A percentile compares a stretch with the other conserved stretches of the same genome.
Conservation (phyloP, 2,113 vertebrate genomes). For the Poeciliopsis occidentalis region DNA sequence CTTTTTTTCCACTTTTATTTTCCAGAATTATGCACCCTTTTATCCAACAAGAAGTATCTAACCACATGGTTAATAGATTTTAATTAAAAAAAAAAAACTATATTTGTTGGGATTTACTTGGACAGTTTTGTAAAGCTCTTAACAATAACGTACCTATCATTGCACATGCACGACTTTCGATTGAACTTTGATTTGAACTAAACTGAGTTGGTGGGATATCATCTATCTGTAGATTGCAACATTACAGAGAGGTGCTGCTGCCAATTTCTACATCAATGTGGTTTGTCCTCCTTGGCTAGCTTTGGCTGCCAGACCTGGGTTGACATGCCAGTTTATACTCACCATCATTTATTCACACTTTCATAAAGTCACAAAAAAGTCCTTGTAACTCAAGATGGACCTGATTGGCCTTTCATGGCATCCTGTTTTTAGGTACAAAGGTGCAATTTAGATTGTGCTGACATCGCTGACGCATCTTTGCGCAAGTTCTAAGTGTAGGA, state of each 20-base stretch:
- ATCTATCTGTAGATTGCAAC: not conserved
- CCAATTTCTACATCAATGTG: not conserved
- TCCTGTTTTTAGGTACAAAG: not conserved
- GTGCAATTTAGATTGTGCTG: not conserved
- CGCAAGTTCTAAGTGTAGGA: not conserved
- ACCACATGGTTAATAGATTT: too few relatives aligned
- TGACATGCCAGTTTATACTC: not conserved
- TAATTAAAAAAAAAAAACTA: too few relatives aligned
- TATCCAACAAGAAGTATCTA: too few relatives aligned
- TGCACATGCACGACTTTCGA: rapidly evolving
- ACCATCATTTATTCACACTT: not conserved
- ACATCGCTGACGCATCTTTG: not conserved
- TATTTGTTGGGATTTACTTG: too few relatives aligned
- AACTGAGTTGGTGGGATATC: too few relatives aligned
- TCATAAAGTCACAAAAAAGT: not conserved
- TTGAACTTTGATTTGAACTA: too few relatives aligned
- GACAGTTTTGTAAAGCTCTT: too few relatives aligned
- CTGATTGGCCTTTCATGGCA: not conserved
- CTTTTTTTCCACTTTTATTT: too few relatives aligned
- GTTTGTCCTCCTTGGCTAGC: not conserved
- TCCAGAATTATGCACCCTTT: too few relatives aligned
- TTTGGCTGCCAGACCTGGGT: not conserved
- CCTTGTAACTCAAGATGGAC: not conserved
- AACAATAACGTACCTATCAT: too few relatives aligned
- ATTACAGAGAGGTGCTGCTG: not conserved